Percentiles rank a stretch among this genome's conserved stretches.
These are phyloP conservation scores for Xyrauchen texanus DNA, from an alignment of 2,113 vertebrate species.

Conservation along the genomic window DNA sequence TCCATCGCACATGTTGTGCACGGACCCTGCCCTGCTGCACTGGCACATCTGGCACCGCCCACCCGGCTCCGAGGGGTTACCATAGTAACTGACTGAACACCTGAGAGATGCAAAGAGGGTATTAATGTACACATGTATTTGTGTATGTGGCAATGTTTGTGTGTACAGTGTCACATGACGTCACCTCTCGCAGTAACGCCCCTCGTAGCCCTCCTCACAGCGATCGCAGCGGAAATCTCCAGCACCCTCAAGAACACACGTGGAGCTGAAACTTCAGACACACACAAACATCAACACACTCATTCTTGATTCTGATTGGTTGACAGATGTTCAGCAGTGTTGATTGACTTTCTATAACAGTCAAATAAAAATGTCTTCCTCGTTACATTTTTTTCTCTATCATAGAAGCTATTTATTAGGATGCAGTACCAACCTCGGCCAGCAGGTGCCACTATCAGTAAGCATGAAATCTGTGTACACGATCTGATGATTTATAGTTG, in stretches of 20 bases:
- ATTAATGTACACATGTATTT: background rate
- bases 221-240: conserved; percentile 82
- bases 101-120: conserved; percentile 59
- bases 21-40: conserved; percentile 80
- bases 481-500: too few species aligned
- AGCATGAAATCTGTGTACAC: too few species aligned
- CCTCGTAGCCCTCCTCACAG: conserved; percentile 86
- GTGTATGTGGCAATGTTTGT: background rate
- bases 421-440: too few species aligned
- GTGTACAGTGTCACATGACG: conserved; percentile 17
- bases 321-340: background rate
- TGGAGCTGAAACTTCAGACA: conserved; percentile 86
- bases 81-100: conserved; percentile 85
- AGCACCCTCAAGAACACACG: conserved; percentile 79
- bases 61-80: conserved; percentile 73
- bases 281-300: conserved; percentile 37
- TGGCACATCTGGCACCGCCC: conserved; percentile 77
- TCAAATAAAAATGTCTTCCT: too few species aligned
- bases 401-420: too few species aligned
- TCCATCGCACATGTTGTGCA: conserved; percentile 73
- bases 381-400: too few species aligned
- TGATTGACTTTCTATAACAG: background rate
- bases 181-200: conserved; percentile 89
- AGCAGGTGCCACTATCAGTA: too few species aligned
- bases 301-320: background rate